Percentiles rank a stretch among this genome's conserved stretches.
Evolutionary conservation across 2,113 vertebrate species (phyloP).

Genomic region (Myiozetetes cayanensis): DNA sequence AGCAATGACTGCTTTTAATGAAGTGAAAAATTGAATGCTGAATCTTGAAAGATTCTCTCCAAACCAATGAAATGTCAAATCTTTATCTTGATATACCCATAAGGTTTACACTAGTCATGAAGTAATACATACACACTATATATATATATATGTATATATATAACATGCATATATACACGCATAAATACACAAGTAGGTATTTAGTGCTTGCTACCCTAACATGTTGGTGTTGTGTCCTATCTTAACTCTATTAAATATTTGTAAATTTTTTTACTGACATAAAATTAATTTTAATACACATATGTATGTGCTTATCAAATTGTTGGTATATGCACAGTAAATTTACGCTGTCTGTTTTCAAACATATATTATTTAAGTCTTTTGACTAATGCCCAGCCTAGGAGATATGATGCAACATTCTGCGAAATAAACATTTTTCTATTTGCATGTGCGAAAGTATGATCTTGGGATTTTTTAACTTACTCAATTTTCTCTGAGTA

Average conservation of each 20-base stretch:
- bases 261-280: not conserved
- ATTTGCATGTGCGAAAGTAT: not conserved
- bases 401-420: not conserved
- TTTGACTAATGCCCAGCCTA: not conserved
- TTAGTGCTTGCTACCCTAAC: not conserved
- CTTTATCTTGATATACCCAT: not conserved
- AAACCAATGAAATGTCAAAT: not conserved
- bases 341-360: not conserved
- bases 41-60: not conserved
- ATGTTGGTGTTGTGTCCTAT: not conserved
- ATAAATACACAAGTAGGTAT: rapidly evolving
- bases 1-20: not conserved
- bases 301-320: not conserved
- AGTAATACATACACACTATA: not conserved
- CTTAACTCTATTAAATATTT: not conserved
- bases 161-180: rapidly evolving
- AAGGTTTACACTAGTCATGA: not conserved
- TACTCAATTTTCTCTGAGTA: not conserved
- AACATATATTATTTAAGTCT: not conserved
- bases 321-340: not conserved
- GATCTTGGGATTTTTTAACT: not conserved
- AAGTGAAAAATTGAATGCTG: not conserved
- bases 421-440: not conserved
- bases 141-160: no score
- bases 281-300: not conserved